These are phyloP conservation scores for Aporophyla nigra DNA, from an alignment of 2,888 invertebrate genomes.

Conservation along the genomic window DNA sequence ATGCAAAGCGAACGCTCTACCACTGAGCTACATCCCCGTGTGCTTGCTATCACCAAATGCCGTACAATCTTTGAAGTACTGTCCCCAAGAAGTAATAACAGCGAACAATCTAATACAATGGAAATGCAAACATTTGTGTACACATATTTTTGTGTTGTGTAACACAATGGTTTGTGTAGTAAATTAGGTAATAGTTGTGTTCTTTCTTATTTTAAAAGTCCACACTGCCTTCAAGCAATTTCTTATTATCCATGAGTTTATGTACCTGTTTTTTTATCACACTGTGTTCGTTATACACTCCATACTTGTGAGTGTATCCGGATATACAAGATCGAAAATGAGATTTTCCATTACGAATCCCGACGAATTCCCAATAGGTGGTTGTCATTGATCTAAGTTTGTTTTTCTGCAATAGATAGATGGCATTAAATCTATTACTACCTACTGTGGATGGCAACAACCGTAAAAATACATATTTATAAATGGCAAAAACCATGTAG, in stretches of 20 bases:
- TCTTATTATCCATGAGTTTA: neutral
- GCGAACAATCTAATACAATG: neutral
- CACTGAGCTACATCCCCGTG: constrained; percentile 98
- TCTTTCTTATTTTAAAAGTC: neutral
- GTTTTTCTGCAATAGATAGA: constrained; percentile 30
- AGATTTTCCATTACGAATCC: constrained; percentile 23
- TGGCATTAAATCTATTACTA: constrained; percentile 23
- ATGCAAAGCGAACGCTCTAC: constrained; percentile 99
- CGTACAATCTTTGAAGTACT: constrained; percentile 4
- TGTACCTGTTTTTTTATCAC: no score
- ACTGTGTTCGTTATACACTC: no score
- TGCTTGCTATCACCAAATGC: neutral
- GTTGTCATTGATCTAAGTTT: constrained; percentile 40
- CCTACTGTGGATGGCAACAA: constrained; percentile 1
- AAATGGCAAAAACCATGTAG: constrained; percentile 45
- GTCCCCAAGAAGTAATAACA: neutral
- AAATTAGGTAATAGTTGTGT: neutral
- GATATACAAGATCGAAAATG: constrained; percentile 11
- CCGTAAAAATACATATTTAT: constrained; percentile 53
- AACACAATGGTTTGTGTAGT: neutral
- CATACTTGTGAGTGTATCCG: neutral
- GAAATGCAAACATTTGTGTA: constrained; percentile 17
- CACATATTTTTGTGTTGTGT: neutral
- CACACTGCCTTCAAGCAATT: neutral
- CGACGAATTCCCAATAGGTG: constrained; percentile 10